Percentiles rank a stretch among this genome's conserved stretches.
Evolutionary conservation across 1,140 invertebrate species (phyloP).

Genomic region (Mylabris phalerata): DNA sequence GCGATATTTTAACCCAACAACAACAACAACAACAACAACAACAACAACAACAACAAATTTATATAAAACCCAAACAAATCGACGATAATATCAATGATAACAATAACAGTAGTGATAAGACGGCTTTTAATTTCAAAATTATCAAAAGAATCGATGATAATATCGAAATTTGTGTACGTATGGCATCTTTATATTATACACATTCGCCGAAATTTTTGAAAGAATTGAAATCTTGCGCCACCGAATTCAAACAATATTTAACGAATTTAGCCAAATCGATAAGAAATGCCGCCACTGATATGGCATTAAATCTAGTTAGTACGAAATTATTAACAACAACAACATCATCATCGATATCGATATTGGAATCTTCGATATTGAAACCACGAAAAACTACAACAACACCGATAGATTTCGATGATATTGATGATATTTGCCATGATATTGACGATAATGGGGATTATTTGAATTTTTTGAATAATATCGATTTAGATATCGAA

Average conservation of each 20-base stretch:
- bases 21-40: slow-evolving; percentile 42
- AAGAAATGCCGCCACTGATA: slow-evolving; percentile 83
- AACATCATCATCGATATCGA: slow-evolving; percentile 39
- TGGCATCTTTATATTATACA: slow-evolving; percentile 91
- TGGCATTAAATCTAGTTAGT: slow-evolving; percentile 85
- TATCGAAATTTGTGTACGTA: slow-evolving; percentile 53
- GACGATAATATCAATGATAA: no score
- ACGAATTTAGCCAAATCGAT: slow-evolving; percentile 75
- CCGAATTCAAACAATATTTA: slow-evolving; percentile 60
- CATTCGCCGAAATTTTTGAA: slow-evolving; percentile 80
- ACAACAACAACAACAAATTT: slow-evolving; percentile 45
- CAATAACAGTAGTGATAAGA: slow-evolving; percentile 41
- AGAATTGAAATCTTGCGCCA: slow-evolving; percentile 79
- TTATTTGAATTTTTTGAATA: slow-evolving; percentile 24
- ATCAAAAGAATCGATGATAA: slow-evolving; percentile 43
- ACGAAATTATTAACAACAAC: slow-evolving; percentile 48
- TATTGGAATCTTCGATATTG: slow-evolving; percentile 46
- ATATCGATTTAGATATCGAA: slow-evolving; percentile 60
- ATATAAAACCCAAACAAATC: slow-evolving; percentile 33
- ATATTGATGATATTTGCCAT: slow-evolving; percentile 33
- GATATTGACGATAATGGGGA: slow-evolving; percentile 35
- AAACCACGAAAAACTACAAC: slow-evolving; percentile 27
- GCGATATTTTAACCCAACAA: slow-evolving; percentile 55
- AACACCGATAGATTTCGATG: slow-evolving; percentile 22
- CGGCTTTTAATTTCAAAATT: slow-evolving; percentile 62